These are phyloP conservation scores for Tipula unca DNA, from an alignment of 2,888 invertebrate genomes.

Conservation along the genomic window DNA sequence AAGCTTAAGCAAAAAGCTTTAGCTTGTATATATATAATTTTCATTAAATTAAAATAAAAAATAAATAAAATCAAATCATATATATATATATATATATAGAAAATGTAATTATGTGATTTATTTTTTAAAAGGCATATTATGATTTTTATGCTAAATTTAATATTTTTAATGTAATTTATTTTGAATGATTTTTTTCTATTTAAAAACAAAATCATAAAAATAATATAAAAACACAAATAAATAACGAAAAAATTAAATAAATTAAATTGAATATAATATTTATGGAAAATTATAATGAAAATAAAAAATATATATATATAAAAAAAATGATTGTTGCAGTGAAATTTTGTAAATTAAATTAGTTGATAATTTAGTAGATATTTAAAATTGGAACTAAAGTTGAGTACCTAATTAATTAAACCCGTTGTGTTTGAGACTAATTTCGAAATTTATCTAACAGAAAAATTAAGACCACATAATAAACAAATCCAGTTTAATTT, in stretches of 20 bases:
- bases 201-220: neutral
- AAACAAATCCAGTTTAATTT: no score
- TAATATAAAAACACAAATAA: neutral
- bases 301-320: neutral
- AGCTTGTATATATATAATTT: slow-evolving; percentile 4
- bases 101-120: neutral
- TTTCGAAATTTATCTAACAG: no score
- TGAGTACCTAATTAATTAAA: no score
- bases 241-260: neutral
- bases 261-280: neutral
- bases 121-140: neutral
- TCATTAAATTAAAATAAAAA: neutral
- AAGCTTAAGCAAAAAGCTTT: slow-evolving; percentile 21
- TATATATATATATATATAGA: neutral
- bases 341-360: neutral
- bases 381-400: no score
- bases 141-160: neutral
- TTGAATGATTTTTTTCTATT: neutral
- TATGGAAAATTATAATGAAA: neutral
- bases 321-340: neutral
- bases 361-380: neutral
- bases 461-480: no score
- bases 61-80: neutral
- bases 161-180: neutral
- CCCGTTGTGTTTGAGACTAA: no score